Evolutionary conservation across 2,113 vertebrate genomes (phyloP).

Genomic region (Notarius quadriscutis): DNA sequence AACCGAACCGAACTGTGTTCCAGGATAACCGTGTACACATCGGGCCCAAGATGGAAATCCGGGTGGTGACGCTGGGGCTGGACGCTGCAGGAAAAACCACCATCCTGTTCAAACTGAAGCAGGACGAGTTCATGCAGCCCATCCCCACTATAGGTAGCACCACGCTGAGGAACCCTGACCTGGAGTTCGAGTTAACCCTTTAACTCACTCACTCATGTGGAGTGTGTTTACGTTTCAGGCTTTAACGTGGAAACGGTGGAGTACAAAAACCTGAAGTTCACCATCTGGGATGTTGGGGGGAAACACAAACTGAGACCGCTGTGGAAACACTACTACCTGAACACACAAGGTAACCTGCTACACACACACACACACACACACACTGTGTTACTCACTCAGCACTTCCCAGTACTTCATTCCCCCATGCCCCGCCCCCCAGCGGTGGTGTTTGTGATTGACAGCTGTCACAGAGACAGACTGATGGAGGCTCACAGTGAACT

Average conservation of each 20-base stretch:
- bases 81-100: constrained; percentile 97
- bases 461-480: constrained; percentile 92
- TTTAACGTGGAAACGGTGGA: constrained; percentile 99
- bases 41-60: constrained; percentile 99
- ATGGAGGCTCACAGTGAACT: constrained; percentile 95
- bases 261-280: constrained; percentile 99
- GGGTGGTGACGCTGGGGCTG: constrained; percentile 92
- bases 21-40: constrained; percentile 98
- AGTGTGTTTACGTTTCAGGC: constrained; percentile 65
- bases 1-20: background rate
- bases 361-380: background rate
- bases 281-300: constrained; percentile 98
- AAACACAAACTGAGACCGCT: constrained; percentile 95
- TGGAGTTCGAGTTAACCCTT: background rate
- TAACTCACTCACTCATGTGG: no score
- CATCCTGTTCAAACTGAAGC: constrained; percentile 97
- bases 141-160: constrained; percentile 94
- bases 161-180: background rate
- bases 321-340: constrained; percentile 99
- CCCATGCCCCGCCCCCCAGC: constrained; percentile 67
- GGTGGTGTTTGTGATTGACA: constrained; percentile 96
- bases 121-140: constrained; percentile 98
- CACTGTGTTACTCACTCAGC: background rate
- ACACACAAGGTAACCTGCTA: constrained; percentile 88
- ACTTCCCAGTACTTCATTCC: background rate